These are phyloP conservation scores for Bryconaethiops microstoma DNA, from an alignment of 2,797 vertebrate species.

Conservation along the genomic window DNA sequence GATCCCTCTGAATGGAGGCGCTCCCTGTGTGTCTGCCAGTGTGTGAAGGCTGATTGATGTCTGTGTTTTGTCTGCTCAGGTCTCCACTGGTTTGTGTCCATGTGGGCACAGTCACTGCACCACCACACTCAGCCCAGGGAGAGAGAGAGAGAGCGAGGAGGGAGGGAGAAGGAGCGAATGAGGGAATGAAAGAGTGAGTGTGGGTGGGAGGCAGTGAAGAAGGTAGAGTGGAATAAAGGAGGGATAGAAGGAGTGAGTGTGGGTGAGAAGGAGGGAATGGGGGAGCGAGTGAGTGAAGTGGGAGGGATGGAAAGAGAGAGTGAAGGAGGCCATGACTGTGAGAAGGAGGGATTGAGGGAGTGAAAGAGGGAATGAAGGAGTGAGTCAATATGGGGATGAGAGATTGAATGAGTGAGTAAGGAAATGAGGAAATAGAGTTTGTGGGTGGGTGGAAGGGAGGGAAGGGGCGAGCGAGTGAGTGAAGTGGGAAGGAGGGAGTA, in stretches of 20 bases:
- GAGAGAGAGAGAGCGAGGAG: not conserved
- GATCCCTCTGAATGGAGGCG: not conserved
- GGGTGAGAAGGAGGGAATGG: slow-evolving; percentile 13
- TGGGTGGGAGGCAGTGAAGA: slow-evolving; percentile 55
- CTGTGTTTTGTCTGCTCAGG: slow-evolving; percentile 38
- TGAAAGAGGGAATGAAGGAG: not conserved
- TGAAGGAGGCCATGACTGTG: not conserved
- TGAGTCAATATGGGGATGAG: slow-evolving; percentile 35
- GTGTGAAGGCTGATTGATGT: slow-evolving; percentile 22
- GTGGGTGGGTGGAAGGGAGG: not conserved
- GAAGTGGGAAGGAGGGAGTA: not conserved
- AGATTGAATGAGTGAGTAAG: not conserved
- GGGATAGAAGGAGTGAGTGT: not conserved
- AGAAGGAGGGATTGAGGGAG: not conserved
- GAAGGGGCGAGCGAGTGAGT: not conserved
- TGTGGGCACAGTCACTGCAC: slow-evolving; percentile 30
- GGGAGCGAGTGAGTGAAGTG: slow-evolving; percentile 15
- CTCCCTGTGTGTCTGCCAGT: slow-evolving; percentile 18
- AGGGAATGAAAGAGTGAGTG: not conserved
- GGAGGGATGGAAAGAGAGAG: not conserved
- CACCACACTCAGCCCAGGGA: not conserved
- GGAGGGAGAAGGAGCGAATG: not conserved
- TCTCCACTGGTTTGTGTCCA: slow-evolving; percentile 31
- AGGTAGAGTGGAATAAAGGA: slow-evolving; percentile 64
- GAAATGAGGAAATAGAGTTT: not conserved